These are phyloP conservation scores for Apotomis capreana DNA, from an alignment of 2,888 invertebrate genomes.

Conservation along the genomic window DNA sequence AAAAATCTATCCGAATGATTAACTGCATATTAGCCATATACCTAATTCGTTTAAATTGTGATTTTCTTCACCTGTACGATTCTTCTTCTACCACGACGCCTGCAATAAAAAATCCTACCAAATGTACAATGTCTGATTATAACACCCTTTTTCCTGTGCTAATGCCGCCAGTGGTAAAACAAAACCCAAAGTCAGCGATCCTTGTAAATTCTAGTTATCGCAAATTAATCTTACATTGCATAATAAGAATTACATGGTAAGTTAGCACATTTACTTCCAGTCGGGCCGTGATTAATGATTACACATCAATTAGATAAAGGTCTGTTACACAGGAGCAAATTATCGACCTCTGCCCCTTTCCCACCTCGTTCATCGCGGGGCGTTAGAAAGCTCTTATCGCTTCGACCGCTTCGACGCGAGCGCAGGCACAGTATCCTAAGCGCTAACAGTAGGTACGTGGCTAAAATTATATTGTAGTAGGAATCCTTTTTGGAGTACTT, in stretches of 20 bases:
- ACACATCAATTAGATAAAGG: conserved; percentile 58
- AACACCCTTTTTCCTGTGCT: too few species aligned
- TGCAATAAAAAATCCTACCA: too few species aligned
- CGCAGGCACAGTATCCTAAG: conserved; percentile 42
- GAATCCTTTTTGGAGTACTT: too few species aligned
- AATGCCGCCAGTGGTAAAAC: too few species aligned
- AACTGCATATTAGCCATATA: too few species aligned
- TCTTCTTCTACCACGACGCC: too few species aligned
- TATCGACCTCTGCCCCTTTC: conserved; percentile 71
- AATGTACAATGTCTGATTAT: too few species aligned
- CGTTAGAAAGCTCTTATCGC: conserved; percentile 73
- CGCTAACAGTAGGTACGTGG: conserved; percentile 3
- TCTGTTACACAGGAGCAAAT: conserved; percentile 65
- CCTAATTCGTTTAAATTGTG: too few species aligned
- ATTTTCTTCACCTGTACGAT: too few species aligned
- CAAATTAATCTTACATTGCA: conserved; percentile 7
- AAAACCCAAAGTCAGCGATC: too few species aligned
- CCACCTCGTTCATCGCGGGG: conserved; percentile 63
- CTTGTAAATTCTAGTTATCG: neutral
- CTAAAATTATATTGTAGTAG: too few species aligned
- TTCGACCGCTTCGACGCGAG: conserved; percentile 51
- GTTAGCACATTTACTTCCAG: conserved; percentile 41
- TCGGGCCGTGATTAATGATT: conserved; percentile 52
- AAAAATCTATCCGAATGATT: too few species aligned
- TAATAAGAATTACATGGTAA: conserved; percentile 17